Percentiles rank a stretch among this genome's conserved stretches.
These are phyloP conservation scores for Mesocentrotus franciscanus DNA, from an alignment of 53 echinoderm and acorn worm genomes.

Conservation along the genomic window DNA sequence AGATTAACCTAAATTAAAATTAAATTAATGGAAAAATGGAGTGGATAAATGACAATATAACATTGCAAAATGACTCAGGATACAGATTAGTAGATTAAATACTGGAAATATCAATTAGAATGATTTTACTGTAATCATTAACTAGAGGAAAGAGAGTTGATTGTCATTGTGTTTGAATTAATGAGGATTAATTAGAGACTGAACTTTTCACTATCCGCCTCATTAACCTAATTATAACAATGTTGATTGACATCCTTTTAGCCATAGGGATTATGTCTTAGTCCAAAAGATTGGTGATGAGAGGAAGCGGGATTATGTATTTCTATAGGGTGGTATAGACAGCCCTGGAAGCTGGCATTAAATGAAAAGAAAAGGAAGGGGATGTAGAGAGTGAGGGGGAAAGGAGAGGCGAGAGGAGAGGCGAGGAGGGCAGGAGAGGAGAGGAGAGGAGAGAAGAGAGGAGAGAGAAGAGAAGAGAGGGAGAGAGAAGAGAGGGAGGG, in stretches of 20 bases:
- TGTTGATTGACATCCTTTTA: background rate
- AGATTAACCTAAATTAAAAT: too few species aligned
- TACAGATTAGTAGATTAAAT: background rate
- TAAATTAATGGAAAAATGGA: background rate
- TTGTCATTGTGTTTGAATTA: constrained; percentile 11
- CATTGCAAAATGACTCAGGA: background rate
- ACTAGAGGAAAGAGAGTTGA: background rate
- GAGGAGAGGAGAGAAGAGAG: background rate
- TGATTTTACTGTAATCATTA: background rate
- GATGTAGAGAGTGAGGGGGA: background rate
- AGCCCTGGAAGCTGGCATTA: background rate
- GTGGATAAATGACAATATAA: background rate
- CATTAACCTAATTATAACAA: constrained; percentile 24
- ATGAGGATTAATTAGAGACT: background rate
- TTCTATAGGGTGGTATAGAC: background rate
- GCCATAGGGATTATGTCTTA: background rate
- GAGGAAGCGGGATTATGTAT: constrained; percentile 4
- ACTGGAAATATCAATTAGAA: background rate
- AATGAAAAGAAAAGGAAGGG: background rate
- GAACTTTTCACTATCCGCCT: background rate
- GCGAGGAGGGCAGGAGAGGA: background rate
- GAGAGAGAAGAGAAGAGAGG: background rate
- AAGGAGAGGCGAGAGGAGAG: background rate
- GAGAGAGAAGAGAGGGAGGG: background rate
- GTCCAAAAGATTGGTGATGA: background rate